A percentile compares a stretch with the other conserved stretches of the same genome.
These are phyloP conservation scores for Nebria ingens DNA, from an alignment of 1,140 invertebrate genomes.

Conservation along the genomic window DNA sequence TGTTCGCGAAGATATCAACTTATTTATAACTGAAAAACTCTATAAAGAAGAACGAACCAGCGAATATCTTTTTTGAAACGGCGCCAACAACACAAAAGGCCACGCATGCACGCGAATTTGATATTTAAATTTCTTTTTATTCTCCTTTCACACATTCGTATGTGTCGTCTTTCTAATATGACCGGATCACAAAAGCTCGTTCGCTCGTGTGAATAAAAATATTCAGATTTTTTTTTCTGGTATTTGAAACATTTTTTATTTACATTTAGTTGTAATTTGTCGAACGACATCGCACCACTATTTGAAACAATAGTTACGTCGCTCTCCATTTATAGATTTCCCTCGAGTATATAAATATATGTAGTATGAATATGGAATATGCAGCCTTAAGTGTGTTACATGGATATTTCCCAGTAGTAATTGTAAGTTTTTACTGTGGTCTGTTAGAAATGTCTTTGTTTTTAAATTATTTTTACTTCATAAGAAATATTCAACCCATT, in stretches of 20 bases:
- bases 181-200: neutral
- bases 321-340: no score
- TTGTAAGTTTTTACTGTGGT: no score
- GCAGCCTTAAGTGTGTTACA: no score
- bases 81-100: neutral
- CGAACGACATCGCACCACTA: neutral
- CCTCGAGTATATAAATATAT: no score
- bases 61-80: constrained; percentile 7
- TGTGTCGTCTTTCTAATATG: constrained; percentile 1
- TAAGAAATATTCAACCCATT: no score
- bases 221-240: no score
- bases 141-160: neutral
- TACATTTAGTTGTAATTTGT: neutral
- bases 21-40: constrained; percentile 9
- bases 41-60: neutral
- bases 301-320: no score
- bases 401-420: no score
- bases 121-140: constrained; percentile 4
- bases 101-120: neutral
- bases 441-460: no score
- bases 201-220: neutral
- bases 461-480: no score
- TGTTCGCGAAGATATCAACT: constrained; percentile 3
- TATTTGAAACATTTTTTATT: neutral
- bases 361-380: no score